A percentile compares a stretch with the other conserved stretches of the same genome.
phyloP scores from a whole-genome alignment of 2,113 vertebrate genomes.

The Symphodus melops region DNA sequence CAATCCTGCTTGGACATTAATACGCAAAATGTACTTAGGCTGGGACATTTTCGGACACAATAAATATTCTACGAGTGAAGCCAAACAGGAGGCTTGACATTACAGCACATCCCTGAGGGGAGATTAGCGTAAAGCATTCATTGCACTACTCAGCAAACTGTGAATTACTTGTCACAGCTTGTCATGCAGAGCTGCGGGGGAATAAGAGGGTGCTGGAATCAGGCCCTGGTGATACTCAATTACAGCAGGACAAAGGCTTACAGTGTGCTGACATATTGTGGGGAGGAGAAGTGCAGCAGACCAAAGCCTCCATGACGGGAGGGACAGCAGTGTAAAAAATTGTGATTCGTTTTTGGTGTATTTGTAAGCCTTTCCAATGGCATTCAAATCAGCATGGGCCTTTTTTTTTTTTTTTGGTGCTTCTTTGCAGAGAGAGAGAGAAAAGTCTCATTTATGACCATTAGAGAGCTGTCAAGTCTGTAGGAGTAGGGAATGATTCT shows the following conservation, averaged over 20 bases:
- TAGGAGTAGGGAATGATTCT: constrained; percentile 14
- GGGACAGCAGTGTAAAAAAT: constrained; percentile 38
- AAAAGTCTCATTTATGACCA: not conserved
- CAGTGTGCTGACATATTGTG: constrained; percentile 9
- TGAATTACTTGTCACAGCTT: constrained; percentile 67
- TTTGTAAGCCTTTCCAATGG: constrained; percentile 43
- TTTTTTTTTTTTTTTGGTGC: constrained; percentile 19
- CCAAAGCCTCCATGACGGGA: constrained; percentile 39
- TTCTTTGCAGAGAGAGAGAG: constrained; percentile 3
- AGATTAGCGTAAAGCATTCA: constrained; percentile 58
- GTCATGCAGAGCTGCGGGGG: constrained; percentile 20
- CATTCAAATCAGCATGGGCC: constrained; percentile 31
- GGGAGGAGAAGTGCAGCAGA: constrained; percentile 31
- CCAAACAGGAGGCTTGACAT: constrained; percentile 36
- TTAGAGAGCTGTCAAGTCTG: constrained; percentile 40
- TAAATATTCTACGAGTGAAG: constrained; percentile 49
- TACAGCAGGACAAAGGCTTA: constrained; percentile 57
- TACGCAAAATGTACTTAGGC: constrained; percentile 29
- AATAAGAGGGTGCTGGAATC: constrained; percentile 19
- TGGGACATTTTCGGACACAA: constrained; percentile 6
- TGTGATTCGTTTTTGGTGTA: constrained; percentile 28
- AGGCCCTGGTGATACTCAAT: constrained; percentile 50
- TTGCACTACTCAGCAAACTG: constrained; percentile 53
- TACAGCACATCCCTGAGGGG: constrained; percentile 18
- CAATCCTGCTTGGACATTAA: constrained; percentile 33